Conservation (phyloP, 2,113 vertebrate genomes). For the Psittacus erithacus region DNA sequence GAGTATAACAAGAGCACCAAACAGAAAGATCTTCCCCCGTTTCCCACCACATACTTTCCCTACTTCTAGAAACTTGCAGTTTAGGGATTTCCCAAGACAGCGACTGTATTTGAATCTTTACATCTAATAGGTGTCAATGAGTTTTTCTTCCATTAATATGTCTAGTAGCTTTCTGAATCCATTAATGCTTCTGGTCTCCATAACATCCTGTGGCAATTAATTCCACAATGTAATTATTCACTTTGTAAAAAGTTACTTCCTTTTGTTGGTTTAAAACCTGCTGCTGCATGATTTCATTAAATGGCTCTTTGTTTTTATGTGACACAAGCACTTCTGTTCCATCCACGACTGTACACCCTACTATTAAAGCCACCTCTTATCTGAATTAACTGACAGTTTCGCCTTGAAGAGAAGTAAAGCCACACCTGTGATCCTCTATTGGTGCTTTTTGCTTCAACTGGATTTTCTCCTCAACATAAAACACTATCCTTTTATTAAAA, state of each 20-base stretch:
- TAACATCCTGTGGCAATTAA: conserved; percentile 40
- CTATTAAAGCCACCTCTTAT: neutral
- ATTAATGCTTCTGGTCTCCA: neutral
- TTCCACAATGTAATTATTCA: conserved; percentile 8
- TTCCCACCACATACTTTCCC: neutral
- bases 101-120: neutral
- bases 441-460: neutral
- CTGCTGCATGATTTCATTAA: conserved; percentile 7
- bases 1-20: neutral
- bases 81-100: neutral
- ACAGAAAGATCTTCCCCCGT: neutral
- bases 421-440: neutral
- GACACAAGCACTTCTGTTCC: conserved; percentile 25
- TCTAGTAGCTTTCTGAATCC: neutral
- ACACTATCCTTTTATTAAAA: neutral
- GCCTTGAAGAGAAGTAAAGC: neutral
- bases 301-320: neutral
- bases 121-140: neutral
- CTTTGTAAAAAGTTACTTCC: conserved; percentile 22
- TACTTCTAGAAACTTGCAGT: neutral
- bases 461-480: neutral
- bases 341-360: neutral
- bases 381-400: neutral
- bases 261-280: conserved; percentile 16
- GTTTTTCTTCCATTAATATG: neutral